A percentile compares a stretch with the other conserved stretches of the same genome.
Evolutionary conservation across 2,888 invertebrate genomes (phyloP).

Genomic region (Dichetophora obliterata): DNA sequence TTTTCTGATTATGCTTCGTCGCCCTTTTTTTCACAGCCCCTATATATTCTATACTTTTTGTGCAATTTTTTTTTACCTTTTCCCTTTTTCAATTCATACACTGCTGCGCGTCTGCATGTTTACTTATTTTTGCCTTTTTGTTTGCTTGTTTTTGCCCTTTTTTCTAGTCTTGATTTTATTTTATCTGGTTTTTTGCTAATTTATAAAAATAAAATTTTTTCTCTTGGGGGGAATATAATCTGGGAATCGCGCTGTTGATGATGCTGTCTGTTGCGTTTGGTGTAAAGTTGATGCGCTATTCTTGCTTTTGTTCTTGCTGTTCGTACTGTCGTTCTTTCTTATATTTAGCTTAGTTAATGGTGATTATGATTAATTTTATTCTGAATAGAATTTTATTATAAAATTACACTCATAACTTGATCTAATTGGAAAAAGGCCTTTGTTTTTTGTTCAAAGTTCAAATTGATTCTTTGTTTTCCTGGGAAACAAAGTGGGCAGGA

Average conservation of each 20-base stretch:
- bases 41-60: neutral
- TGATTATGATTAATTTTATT: conserved; percentile 43
- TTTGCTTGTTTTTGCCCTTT: neutral
- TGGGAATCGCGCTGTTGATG: conserved; percentile 17
- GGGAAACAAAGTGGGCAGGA: neutral
- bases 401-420: conserved; percentile 25
- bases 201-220: conserved; percentile 59
- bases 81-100: conserved; percentile 60
- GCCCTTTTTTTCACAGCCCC: conserved; percentile 13
- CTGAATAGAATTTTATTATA: conserved; percentile 34
- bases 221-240: conserved; percentile 23
- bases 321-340: neutral
- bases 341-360: neutral
- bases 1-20: conserved; percentile 37
- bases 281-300: neutral
- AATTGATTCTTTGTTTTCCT: neutral
- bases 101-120: conserved; percentile 48
- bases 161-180: conserved; percentile 6
- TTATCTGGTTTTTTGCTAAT: conserved; percentile 56
- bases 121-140: neutral
- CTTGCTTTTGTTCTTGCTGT: neutral
- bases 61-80: neutral
- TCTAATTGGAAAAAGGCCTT: neutral
- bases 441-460: neutral
- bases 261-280: neutral